phyloP scores from a whole-genome alignment of 2,797 vertebrate genomes.

The Leucoraja ocellata region DNA sequence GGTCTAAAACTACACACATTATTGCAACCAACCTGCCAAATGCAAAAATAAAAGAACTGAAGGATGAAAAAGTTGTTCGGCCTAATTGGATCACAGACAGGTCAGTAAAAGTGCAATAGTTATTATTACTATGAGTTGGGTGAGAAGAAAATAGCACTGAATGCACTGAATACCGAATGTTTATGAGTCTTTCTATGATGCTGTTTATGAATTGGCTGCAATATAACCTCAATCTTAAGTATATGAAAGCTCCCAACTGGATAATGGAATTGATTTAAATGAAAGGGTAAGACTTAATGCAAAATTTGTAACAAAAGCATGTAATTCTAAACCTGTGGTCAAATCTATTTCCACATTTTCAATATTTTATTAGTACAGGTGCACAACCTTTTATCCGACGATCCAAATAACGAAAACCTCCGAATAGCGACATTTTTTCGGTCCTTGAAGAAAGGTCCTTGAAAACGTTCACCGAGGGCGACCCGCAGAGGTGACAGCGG shows the following conservation, averaged over 20 bases:
- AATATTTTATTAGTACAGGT: background rate
- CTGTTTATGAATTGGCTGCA: background rate
- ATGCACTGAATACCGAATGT: background rate
- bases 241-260: background rate
- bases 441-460: too few species aligned
- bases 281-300: background rate
- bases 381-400: too few species aligned
- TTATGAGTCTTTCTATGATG: background rate
- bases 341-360: background rate
- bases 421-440: too few species aligned
- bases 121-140: background rate
- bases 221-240: background rate
- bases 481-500: too few species aligned
- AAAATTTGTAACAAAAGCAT: background rate
- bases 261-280: background rate
- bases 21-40: slow-evolving; percentile 91
- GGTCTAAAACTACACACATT: slow-evolving; percentile 92
- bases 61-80: slow-evolving; percentile 83
- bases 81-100: slow-evolving; percentile 96
- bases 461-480: too few species aligned
- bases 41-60: slow-evolving; percentile 85
- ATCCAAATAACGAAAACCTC: too few species aligned
- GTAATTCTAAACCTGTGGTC: background rate
- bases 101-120: slow-evolving; percentile 53
- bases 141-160: background rate